Base-by-base conservation (phyloP, 1,140 invertebrate species). In the Lamellibrachia luymesi region DNA sequence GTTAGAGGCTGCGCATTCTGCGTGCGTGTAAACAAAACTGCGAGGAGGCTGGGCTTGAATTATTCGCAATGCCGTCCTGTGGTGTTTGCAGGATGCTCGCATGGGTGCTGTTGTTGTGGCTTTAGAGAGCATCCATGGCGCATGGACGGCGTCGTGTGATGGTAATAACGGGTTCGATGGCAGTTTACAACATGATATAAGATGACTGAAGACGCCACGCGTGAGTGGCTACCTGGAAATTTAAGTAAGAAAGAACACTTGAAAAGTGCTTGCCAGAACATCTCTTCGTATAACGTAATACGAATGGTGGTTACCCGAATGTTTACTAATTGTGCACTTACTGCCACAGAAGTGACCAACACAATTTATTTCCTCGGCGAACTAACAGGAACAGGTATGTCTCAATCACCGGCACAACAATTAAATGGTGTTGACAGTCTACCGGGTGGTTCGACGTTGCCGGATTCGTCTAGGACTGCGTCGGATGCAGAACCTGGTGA, bases 21-120 rank as follows among this genome's bases (percentile, higher is more conserved):
- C 64, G 64, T 80, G 64, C 64, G 64, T 80, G 64, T 80, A 80
- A 80, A 80, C 64, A 80, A 80, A 80, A 80, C 64, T 80, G 64
- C 64, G 64, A 22, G 64, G 13, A 22, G 64, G 64, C 64, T 80
- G 64, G 64, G 64, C 13, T 80, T 80, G 64, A 80, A 80, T 80
- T 80, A 80, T 80, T 80, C 25, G 64, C 6, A 80, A 80, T 80
- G 64, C 13, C 64, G 64, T 80, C 64, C 13, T 2, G 17, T 22
- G 64, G 64, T 80, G 13, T 22, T 80, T 80, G 64, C 64, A 2
- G 64, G 1, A 80, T 17, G 64, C 13, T 22, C 17, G 64, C 64
- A 22, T 80, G 64, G 2, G 25, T 80, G 64, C 64, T 80, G 64
- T 80, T 80, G 13, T 4, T 80, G 17, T 80, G 64, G 64, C 64